Evolutionary conservation across 2,888 invertebrate genomes (phyloP), one percentile per base, ranked within the genome.

Genomic region (Cryptops parisi): DNA sequence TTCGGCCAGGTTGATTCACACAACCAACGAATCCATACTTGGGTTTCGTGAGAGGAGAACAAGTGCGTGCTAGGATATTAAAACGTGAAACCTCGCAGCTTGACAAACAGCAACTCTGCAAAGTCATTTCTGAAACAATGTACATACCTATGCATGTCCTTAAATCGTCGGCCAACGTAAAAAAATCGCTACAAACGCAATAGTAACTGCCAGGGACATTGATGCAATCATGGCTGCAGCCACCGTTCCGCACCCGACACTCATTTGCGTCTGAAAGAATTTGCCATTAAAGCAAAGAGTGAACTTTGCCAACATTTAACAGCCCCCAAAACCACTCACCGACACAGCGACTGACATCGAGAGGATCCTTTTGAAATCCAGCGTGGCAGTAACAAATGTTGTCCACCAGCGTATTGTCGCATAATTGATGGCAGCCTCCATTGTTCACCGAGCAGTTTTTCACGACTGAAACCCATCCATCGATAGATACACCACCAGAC

Each of bases 391-490:
- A 22, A 17, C 50, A 50, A 5, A 24, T 39, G 22, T 23, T 22
- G n/a, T 12, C 15, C 2, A 24, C 41, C 1, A 47, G 33, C 21
- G 50, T 54, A 38, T 59, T 58, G 39, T 48, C 41, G 40, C 60
- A 60, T 3, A 17, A 64, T 57, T 75, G 71, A 19, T 72, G 73
- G 57, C 77, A 78, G 46, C 66, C 59, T 19, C 64, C 65, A 52
- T 66, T 67, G 6, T 66, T 64, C 19, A 63, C 41, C 45, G 27
- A 24, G n/a, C 59, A 59, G 39, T 56, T 55, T 38, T 59, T 52
- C 15, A n/a, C n/a, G n/a, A n/a, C n/a, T n/a, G n/a, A n/a, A n/a
- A n/a, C n/a, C n/a, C n/a, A n/a, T n/a, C n/a, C n/a, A n/a, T n/a
- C n/a, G n/a, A n/a, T n/a, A n/a, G n/a, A n/a, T n/a, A n/a, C n/a